Base-by-base conservation (phyloP, 1,140 invertebrate genomes). In the Lepidurus couesii region DNA sequence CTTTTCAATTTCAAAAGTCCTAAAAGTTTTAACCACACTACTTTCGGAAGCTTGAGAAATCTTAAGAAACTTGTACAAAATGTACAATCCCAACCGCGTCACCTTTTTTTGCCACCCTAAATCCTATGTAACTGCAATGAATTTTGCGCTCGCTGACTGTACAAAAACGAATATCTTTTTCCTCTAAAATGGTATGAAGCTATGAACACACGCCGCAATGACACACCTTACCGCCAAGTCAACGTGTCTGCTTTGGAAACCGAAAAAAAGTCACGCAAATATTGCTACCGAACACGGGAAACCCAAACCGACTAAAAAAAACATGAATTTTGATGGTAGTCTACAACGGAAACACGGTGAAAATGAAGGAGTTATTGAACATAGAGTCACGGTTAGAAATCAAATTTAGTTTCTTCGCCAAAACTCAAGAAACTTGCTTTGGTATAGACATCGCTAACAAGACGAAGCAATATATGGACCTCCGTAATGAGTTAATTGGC, bases 131-230 rank as follows among this genome's bases (percentile, higher is more conserved):
- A 65, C 53, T 65, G 21, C 53, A 65, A 65, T n/a, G 16, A 21
- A 65, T 65, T 65, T 65, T 65, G 53, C 53, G 53, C 53, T 65
- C 53, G n/a, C 53, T 65, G 53, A 65, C 53, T 65, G 53, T 65
- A 65, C 53, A 65, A 34, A 34, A 65, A 65, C 53, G 53, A 21
- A n/a, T 65, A 65, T n/a, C 3, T 34, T 65, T n/a, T 21, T 4
- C 13, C 53, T 65, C 53, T 65, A 65, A n/a, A 65, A 13, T 65
- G 9, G 21, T 1, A 65, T n/a, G 53, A 34, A 34, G 34, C 34
- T 34, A 34, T 34, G 53, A 65, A 65, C 21, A 65, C 16, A 65
- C 53, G 53, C n/a, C 21, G 21, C 13, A 65, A 65, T 21, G 53
- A 65, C 34, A 65, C n/a, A 65, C 53, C 53, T 65, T 65, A 65